Evolutionary conservation across 2,888 invertebrate genomes (phyloP).

Genomic region (Dorcus hopei): DNA sequence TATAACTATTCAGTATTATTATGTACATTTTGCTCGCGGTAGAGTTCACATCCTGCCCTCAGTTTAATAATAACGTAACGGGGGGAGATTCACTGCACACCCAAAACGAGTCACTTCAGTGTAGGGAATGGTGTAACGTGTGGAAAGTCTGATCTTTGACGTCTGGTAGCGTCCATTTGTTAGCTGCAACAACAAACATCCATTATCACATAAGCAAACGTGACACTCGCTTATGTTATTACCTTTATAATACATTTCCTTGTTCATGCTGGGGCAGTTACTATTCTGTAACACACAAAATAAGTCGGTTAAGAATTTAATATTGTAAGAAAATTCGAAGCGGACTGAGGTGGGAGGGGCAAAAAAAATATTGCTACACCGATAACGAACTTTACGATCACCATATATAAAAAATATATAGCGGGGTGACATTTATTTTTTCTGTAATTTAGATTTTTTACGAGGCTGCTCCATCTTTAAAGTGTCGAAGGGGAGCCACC

Average conservation of each 20-base stretch:
- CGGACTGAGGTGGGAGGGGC: no score
- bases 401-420: slow-evolving; percentile 10
- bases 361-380: no score
- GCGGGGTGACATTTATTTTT: slow-evolving; percentile 9
- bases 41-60: background rate
- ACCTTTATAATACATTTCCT: slow-evolving; percentile 87
- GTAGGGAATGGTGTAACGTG: slow-evolving; percentile 39
- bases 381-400: background rate
- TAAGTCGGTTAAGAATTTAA: background rate
- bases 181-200: slow-evolving; percentile 47
- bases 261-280: slow-evolving; percentile 85
- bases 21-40: slow-evolving; percentile 1
- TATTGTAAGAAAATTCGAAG: no score
- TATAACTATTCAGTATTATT: slow-evolving; percentile 17
- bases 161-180: slow-evolving; percentile 46
- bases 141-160: slow-evolving; percentile 43
- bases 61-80: background rate
- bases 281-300: slow-evolving; percentile 54
- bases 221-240: slow-evolving; percentile 32
- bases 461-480: background rate
- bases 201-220: slow-evolving; percentile 38
- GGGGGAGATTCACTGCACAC: background rate
- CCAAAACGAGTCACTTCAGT: slow-evolving; percentile 25
- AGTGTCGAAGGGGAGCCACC: background rate
- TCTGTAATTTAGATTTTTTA: slow-evolving; percentile 14